Evolutionary conservation across 2,888 invertebrate species (phyloP), one percentile per base, ranked within the genome.

Genomic region (Pheosia gnoma): DNA sequence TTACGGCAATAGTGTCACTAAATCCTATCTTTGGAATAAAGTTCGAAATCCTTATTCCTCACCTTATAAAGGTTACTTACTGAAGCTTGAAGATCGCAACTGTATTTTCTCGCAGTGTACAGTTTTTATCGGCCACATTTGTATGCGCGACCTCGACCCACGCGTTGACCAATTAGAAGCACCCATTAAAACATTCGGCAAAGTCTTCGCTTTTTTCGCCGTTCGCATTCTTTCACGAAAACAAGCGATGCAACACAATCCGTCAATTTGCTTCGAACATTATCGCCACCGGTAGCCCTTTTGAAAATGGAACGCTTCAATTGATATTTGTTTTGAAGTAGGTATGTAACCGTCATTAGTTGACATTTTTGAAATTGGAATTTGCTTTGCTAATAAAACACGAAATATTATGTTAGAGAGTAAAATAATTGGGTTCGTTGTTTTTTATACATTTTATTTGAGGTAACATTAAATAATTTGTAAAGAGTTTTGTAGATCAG

Each of bases 121-220:
- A 56, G 38, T 67, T 72, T 69, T 66, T 62, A 76, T 70, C 71
- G 71, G 68, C 72, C 70, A 68, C 71, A 72, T 77, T 78, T 81
- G 77, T 74, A 72, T 57, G 39, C 71, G 70, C 70, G 83, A 71
- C 88, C 85, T 85, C 83, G 82, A 84, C 82, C 85, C 70, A 75
- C 77, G 78, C 81, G 83, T 83, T 89, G 87, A 85, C 90, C 91
- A 90, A 91, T 92, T 91, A 90, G 92, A 86, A 81, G 87, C 89
- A 88, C 79, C 86, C 86, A 90, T 90, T 90, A 90, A 88, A 84
- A 61, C 78, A 72, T 84, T 87, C 80, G 85, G 78, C 80, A 79
- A 80, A 80, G n/a, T n/a, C 70, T 78, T 73, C 79, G 80, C 74
- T 79, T 81, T 76, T 86, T 87, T 85, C 83, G 83, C 79, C 80